A percentile compares a stretch with the other conserved stretches of the same genome.
Evolutionary conservation across 2,888 invertebrate species (phyloP).

Genomic region (Harmothoe impar): DNA sequence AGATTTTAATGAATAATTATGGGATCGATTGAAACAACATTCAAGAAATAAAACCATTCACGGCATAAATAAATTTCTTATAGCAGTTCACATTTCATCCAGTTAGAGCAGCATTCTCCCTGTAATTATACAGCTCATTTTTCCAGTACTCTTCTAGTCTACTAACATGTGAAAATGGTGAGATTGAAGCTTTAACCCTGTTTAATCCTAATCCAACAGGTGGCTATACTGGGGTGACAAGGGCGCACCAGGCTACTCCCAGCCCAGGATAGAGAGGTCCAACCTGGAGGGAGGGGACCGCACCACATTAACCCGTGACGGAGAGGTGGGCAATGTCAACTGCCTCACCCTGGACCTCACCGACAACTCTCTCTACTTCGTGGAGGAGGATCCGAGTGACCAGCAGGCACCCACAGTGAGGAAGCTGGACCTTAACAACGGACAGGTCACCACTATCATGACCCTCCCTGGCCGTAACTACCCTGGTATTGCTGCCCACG

Average conservation of each 20-base stretch:
- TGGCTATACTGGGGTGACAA: slow-evolving; percentile 27
- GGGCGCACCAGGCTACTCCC: background rate
- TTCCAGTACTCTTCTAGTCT: too few species aligned
- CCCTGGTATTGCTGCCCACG: slow-evolving; percentile 16
- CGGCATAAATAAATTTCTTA: too few species aligned
- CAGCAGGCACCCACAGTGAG: background rate
- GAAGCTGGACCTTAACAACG: background rate
- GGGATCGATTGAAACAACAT: too few species aligned
- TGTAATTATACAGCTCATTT: too few species aligned
- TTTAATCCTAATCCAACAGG: background rate
- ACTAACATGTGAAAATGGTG: too few species aligned
- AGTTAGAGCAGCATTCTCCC: too few species aligned
- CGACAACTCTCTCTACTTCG: slow-evolving; percentile 1
- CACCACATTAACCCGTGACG: background rate
- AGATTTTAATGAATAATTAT: too few species aligned
- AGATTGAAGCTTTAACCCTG: too few species aligned
- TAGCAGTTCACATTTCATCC: too few species aligned
- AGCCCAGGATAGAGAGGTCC: slow-evolving; percentile 19
- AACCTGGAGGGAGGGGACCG: background rate
- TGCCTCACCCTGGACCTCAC: slow-evolving; percentile 25
- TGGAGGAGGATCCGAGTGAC: background rate
- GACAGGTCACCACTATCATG: background rate
- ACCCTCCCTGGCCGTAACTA: background rate
- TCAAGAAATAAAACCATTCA: too few species aligned
- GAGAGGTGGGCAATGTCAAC: background rate